Conservation (phyloP, 2,888 invertebrate genomes). For the Rhorus exstirpatorius region DNA sequence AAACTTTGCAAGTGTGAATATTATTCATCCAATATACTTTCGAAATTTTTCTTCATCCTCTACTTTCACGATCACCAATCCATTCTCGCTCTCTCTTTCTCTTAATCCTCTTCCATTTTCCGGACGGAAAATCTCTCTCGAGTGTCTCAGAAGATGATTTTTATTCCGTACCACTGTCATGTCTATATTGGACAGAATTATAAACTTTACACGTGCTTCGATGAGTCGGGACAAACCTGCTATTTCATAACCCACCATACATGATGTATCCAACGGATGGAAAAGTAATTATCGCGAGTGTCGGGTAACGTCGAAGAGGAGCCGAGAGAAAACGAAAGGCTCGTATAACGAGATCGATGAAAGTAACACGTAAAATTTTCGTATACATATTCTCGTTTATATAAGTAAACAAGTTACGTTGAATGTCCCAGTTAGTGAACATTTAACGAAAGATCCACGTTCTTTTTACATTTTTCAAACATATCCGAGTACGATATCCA, state of each 20-base stretch:
- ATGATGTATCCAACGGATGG: background rate
- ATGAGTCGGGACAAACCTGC: background rate
- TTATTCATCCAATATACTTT: background rate
- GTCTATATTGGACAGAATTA: background rate
- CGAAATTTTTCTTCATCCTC: background rate
- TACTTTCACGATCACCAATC: background rate
- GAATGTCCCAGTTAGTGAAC: no score
- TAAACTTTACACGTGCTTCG: background rate
- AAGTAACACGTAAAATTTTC: background rate
- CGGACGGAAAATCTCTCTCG: background rate
- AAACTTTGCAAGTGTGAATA: no score
- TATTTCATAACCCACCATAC: background rate
- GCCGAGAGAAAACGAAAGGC: background rate
- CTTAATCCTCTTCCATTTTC: no score
- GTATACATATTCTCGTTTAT: background rate
- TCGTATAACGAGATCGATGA: no score
- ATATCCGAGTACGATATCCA: no score
- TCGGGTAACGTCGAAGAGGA: background rate
- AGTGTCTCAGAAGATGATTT: background rate
- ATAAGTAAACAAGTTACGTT: no score
- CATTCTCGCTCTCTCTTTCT: no score
- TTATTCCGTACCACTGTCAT: background rate
- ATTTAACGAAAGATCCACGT: no score
- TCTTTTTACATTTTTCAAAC: no score
- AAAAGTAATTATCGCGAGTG: background rate